These are phyloP conservation scores for Cynopterus sphinx DNA, from an alignment of 2,797 vertebrate species.

Conservation along the genomic window DNA sequence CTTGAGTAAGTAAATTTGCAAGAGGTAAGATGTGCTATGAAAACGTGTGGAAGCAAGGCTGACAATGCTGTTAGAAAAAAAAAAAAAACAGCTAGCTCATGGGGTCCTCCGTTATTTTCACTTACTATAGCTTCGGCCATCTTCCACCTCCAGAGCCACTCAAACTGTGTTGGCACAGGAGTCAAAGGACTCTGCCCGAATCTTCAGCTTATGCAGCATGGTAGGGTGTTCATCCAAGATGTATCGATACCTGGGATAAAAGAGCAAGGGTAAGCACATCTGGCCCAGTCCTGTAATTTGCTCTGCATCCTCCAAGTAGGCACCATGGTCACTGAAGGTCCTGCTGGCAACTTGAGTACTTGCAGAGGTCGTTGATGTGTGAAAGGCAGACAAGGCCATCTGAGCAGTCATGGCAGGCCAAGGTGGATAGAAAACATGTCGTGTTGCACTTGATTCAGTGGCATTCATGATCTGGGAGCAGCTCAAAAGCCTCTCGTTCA, in stretches of 20 bases:
- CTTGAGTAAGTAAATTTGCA: neutral
- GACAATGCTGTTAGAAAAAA: neutral
- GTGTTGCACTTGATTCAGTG: slow-evolving; percentile 75
- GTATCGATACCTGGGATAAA: slow-evolving; percentile 91
- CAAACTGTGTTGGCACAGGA: slow-evolving; percentile 95
- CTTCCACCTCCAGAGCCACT: slow-evolving; percentile 92
- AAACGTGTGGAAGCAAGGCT: no score
- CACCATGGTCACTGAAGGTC: slow-evolving; percentile 91
- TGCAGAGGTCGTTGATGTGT: slow-evolving; percentile 96
- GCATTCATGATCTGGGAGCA: no score
- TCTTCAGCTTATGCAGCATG: slow-evolving; percentile 81
- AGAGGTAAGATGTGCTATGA: neutral
- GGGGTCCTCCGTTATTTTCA: neutral
- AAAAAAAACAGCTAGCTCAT: no score
- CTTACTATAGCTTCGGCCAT: slow-evolving; percentile 92
- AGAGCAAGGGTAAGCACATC: neutral
- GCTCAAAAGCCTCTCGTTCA: no score
- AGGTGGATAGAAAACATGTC: slow-evolving; percentile 95
- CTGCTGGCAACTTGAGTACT: slow-evolving; percentile 93
- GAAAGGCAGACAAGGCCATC: slow-evolving; percentile 95
- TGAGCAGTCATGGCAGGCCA: slow-evolving; percentile 94
- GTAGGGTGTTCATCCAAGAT: slow-evolving; percentile 94
- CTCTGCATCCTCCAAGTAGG: neutral
- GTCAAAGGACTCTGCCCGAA: slow-evolving; percentile 93
- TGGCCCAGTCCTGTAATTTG: neutral